Conservation (phyloP, 2,113 vertebrate species). For the Sterrhoptilus dennistouni region DNA sequence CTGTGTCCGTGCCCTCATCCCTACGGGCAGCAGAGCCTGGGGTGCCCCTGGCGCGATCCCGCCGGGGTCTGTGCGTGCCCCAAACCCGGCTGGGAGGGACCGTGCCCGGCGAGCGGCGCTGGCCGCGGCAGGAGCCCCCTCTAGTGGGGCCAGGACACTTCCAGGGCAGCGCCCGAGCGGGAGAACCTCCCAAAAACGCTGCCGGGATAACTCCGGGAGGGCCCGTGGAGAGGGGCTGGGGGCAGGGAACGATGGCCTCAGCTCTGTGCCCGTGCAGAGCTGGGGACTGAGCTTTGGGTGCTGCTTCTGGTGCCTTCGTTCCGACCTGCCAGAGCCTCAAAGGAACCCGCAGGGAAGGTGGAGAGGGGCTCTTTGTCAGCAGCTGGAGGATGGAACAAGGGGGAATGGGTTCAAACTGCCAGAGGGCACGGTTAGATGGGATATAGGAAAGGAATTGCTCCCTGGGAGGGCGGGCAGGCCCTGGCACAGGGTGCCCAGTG, state of each 20-base stretch:
- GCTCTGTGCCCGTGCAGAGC: accelerated
- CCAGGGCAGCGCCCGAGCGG: background rate
- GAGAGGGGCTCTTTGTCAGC: background rate
- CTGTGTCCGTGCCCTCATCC: background rate
- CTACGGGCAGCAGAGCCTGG: background rate
- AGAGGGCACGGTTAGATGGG: too few relatives aligned
- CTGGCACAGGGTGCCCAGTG: background rate
- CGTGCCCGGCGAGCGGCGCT: background rate
- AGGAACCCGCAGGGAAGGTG: background rate
- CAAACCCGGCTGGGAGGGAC: background rate
- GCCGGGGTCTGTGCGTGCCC: accelerated
- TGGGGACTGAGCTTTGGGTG: background rate
- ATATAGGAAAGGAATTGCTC: accelerated
- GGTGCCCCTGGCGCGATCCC: accelerated
- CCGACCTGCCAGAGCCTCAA: background rate
- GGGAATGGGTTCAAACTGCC: background rate
- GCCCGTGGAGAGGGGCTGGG: background rate
- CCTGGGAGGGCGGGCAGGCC: background rate
- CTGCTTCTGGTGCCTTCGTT: background rate
- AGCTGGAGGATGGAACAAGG: background rate
- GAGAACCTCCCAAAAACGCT: background rate
- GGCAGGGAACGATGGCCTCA: accelerated
- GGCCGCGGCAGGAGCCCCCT: background rate
- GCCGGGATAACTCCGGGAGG: background rate
- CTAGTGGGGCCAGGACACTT: background rate